A percentile compares a stretch with the other conserved stretches of the same genome.
Conservation (phyloP, 1,140 invertebrate species). For the Nylanderia fulva region DNA sequence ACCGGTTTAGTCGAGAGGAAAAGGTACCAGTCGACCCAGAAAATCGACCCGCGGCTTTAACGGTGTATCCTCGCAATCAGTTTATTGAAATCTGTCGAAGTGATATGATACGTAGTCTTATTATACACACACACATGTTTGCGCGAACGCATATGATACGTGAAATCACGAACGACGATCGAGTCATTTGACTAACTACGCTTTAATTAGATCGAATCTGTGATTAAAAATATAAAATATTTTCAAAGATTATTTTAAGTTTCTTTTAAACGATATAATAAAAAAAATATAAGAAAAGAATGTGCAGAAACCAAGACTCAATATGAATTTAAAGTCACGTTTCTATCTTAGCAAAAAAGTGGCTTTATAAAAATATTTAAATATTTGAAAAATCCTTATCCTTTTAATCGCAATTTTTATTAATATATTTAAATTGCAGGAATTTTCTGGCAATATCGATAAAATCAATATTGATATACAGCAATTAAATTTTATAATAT, state of each 20-base stretch:
- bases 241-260: not conserved
- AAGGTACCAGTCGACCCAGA: slow-evolving; percentile 54
- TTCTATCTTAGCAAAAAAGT: not conserved
- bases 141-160: not conserved
- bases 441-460: not conserved
- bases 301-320: not conserved
- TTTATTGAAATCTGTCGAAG: slow-evolving; percentile 1
- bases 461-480: not conserved
- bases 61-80: slow-evolving; percentile 51
- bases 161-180: not conserved
- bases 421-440: not conserved
- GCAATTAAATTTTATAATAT: not conserved
- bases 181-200: not conserved
- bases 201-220: not conserved
- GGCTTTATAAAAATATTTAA: not conserved
- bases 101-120: not conserved
- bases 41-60: slow-evolving; percentile 41
- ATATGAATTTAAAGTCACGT: not conserved
- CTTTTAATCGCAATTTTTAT: not conserved
- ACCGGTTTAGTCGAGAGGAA: slow-evolving; percentile 34
- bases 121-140: not conserved
- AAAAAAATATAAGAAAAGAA: not conserved
- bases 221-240: not conserved
- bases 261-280: slow-evolving; percentile 10
- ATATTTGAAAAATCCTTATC: not conserved